Base-by-base conservation (phyloP, 2,797 vertebrate species). In the Etheostoma perlongum region DNA sequence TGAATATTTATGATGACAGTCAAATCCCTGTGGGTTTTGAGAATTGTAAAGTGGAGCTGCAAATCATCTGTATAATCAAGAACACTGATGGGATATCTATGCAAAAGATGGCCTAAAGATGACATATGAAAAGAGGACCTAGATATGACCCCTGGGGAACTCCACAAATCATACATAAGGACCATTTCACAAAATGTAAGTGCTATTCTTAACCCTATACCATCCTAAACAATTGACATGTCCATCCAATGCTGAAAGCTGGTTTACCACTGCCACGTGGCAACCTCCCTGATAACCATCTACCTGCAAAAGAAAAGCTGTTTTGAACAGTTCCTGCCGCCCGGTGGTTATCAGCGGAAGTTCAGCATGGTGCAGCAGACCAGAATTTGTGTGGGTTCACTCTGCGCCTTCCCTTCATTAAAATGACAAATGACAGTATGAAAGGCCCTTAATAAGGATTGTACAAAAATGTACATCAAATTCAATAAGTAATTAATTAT, bases 61-160 rank as follows among this genome's bases (percentile, higher is more conserved):
- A 79, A 75, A 68, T 78, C 54, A 85, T 82, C 73, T 76, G 44
- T 78, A 89, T 84, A 83, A 82, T 77, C 69, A 65, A 75, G 66
- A 79, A 61, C 46, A 69, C n/a, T 71, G 74, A 74, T 57, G 40
- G 36, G 57, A 66, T 64, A 25, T 57, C 61, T 63, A 51, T 68
- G 49, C 53, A 57, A 66, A 49, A 40, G 44, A 65, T 59, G 49
- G 51, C 49, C 57, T 80, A 33, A 69, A 82, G 14, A 74, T 67
- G 36, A 44, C 48, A 79, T 70, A 51, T 66, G 64, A 21, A 66
- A 16, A 74, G n/a, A 69, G 6, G 47, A 55, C 33, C 25, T n/a
- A 51, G 15, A 76, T 46, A 54, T 48, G 70, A 75, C 15, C 59
- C 36, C 51, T 67, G 54, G 48, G 44, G 55, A 72, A 72, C 46